Conservation (phyloP, 2,888 invertebrate genomes). For the Thalpophila matura region DNA sequence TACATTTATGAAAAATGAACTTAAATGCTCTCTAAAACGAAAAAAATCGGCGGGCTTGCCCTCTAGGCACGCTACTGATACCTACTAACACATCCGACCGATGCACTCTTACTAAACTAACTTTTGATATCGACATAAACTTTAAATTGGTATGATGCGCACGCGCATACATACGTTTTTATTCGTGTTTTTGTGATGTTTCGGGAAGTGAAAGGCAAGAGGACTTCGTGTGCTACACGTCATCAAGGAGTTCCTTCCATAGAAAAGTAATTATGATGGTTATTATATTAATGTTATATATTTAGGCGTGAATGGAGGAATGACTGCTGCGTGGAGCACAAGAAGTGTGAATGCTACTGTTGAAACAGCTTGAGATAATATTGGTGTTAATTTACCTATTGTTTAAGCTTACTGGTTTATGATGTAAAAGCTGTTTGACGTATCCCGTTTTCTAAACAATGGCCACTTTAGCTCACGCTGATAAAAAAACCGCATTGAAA, state of each 20-base stretch:
- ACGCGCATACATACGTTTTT: not conserved
- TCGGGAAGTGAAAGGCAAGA: constrained; percentile 66
- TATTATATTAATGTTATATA: constrained; percentile 49
- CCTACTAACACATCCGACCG: no score
- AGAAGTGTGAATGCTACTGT: constrained; percentile 80
- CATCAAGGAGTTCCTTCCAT: constrained; percentile 82
- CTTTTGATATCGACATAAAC: not conserved
- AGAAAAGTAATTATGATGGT: constrained; percentile 74
- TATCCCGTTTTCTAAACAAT: no score
- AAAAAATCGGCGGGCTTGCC: no score
- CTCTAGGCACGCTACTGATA: no score
- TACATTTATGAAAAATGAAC: no score
- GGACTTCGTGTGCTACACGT: constrained; percentile 86
- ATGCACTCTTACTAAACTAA: no score
- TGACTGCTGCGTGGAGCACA: constrained; percentile 86
- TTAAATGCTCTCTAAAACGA: no score
- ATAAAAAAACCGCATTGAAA: no score
- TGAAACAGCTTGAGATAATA: constrained; percentile 29
- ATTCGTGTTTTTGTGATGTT: constrained; percentile 8
- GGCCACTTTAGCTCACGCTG: no score
- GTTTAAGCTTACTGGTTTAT: not conserved
- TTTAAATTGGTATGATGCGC: not conserved
- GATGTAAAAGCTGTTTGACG: no score
- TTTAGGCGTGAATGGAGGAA: constrained; percentile 80
- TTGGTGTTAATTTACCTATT: constrained; percentile 33